Percentiles rank a stretch among this genome's conserved stretches.
These are phyloP conservation scores for Platycnemis pennipes DNA, from an alignment of 2,888 invertebrate genomes.

Conservation along the genomic window DNA sequence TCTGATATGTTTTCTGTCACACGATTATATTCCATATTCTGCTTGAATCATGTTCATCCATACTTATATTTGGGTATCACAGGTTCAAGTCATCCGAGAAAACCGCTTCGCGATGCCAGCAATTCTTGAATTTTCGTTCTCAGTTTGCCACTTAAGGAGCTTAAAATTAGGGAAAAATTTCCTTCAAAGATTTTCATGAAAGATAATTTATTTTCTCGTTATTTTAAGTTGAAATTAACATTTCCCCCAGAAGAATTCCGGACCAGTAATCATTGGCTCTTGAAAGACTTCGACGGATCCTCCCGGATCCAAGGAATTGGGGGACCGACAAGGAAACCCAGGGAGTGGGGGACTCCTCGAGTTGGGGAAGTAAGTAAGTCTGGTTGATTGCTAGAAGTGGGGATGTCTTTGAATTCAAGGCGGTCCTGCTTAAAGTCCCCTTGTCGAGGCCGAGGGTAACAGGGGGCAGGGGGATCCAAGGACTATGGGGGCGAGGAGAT, in stretches of 20 bases:
- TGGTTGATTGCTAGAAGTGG: background rate
- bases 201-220: background rate
- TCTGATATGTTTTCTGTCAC: too few relatives aligned
- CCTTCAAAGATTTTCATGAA: background rate
- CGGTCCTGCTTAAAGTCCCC: background rate
- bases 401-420: constrained; percentile 16
- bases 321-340: background rate
- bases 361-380: background rate
- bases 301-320: background rate
- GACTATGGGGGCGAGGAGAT: background rate
- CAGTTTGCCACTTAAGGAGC: background rate
- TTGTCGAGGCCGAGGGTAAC: background rate
- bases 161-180: background rate
- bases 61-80: too few relatives aligned
- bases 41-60: too few relatives aligned
- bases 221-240: background rate
- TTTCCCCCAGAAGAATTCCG: background rate
- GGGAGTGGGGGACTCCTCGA: background rate
- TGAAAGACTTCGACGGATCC: background rate
- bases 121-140: background rate
- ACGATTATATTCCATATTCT: too few relatives aligned
- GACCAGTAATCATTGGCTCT: background rate
- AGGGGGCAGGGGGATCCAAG: background rate
- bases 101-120: too few relatives aligned
- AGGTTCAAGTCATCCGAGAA: too few relatives aligned